These are phyloP conservation scores for Callospermophilus lateralis DNA, from an alignment of 2,113 vertebrate species.

Conservation along the genomic window DNA sequence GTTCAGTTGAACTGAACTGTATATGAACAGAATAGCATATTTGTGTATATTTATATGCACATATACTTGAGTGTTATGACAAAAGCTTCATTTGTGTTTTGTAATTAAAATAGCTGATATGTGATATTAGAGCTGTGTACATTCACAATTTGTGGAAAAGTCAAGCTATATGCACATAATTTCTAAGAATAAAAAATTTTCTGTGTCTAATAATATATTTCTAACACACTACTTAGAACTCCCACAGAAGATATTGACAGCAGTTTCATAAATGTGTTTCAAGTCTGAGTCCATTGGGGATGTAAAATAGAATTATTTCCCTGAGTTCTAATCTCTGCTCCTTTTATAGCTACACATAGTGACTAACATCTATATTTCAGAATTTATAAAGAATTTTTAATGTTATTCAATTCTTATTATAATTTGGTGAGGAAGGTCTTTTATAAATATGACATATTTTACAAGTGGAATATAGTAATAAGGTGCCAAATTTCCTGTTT, in stretches of 20 bases:
- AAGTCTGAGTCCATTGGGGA: neutral
- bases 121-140: neutral
- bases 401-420: neutral
- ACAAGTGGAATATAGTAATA: neutral
- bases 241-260: conserved; percentile 34
- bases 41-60: neutral
- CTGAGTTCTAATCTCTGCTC: neutral
- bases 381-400: conserved; percentile 4
- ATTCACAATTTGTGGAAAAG: neutral
- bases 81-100: neutral
- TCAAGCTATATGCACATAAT: neutral
- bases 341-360: neutral
- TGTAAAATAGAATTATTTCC: conserved; percentile 40
- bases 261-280: conserved; percentile 60
- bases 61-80: neutral
- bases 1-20: neutral
- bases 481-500: neutral
- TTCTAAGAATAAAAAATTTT: conserved; percentile 43
- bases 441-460: neutral
- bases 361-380: neutral
- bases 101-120: neutral
- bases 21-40: neutral
- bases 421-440: neutral
- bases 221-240: neutral
- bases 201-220: conserved; percentile 40